Evolutionary conservation across 2,888 invertebrate species (phyloP), one percentile per base, ranked within the genome.

Genomic region (Hartigia nigra): DNA sequence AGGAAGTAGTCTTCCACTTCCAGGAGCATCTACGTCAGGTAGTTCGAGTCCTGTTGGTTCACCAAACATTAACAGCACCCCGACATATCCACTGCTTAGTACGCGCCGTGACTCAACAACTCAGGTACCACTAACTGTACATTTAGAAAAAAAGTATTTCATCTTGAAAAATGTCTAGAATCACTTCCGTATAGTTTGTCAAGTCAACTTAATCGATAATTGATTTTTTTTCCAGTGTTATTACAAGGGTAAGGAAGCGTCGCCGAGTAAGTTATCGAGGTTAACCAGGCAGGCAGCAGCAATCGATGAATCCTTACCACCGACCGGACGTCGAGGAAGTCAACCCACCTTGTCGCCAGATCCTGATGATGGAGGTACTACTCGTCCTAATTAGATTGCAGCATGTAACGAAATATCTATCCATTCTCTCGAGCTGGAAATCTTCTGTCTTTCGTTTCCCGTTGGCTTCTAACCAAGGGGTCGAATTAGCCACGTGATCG

Each of bases 221-320:
- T 74, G 78, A 72, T 11, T 3, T 69, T 74, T 31, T 75, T 82
- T 82, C 4, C 83, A 91, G 91, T 91, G 91, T 81, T 91, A 91
- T 77, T 91, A 90, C 79, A 91, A 91, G 80, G 86, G 86, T 14
- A 91, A 91, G 77, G 91, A 91, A 82, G 86, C 86, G 34, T 91
- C 91, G 12, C 88, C 91, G 9, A 91, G 89, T 84, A 93, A 93
- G 87, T 91, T 95, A 82, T 95, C 95, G 74, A 93, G 96, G 78
- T 92, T 97, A 76, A 96, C 97, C 88, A 93, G 98, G 55, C 98
- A 98, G 92, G 96, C 97, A 31, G 97, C 97, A 11, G 96, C 97
- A 69, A 97, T 96, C 88, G 98, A 98, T 92, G 97, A 98, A 91
- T 95, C 96, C 70, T 95, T 94, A 85, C 93, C 96, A 77, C 96